Base-by-base conservation (phyloP, 2,113 vertebrate species). In the Polyodon spathula region DNA sequence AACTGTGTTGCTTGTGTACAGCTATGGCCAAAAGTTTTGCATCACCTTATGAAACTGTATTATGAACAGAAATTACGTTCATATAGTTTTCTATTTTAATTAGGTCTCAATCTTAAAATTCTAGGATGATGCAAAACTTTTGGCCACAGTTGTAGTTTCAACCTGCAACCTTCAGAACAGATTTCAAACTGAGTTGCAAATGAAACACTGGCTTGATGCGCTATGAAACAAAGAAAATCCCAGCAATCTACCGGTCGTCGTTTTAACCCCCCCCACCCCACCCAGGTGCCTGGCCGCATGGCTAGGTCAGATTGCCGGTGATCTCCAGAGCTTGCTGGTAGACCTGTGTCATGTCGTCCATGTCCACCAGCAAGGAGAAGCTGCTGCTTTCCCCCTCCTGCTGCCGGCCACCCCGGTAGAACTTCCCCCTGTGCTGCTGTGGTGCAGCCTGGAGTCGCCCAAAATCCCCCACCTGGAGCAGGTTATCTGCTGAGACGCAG, bases 301-400 rank as follows among this genome's bases (percentile, higher is more conserved):
- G 65, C 76, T 89, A 91, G 79, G 86, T 88, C 76, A 96, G 87
- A 64, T 90, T 93, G 84, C 82, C 92, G 81, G 90, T 95, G 75
- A 98, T 96, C 80, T 95, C 94, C 73, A 97, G 86, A 71, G 95
- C 94, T 83, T 96, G 93, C 83, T 98, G 94, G 78, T 98, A 98
- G 75, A 98, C 93, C 89, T 95, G 96, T 90, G 95, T 97, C 85
- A 97, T 81, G 37, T 92, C 92, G 68, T 89, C 90, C 89, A 98
- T 88, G 78, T 98, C 94, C 46, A 89, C 83, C 64, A 97, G 88
- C 78, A 90, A 79, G 58, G 88, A 90, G 81, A 89, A 89, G 73
- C 86, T 89, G 74, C 44, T 4, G 27, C 85, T 90, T 73, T 90
- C 86, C n/a, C 74, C 80, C 7, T 37, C 53, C n/a, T 15, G 41